These are phyloP conservation scores for Endotricha flammealis DNA, from an alignment of 2,888 invertebrate species.

Conservation along the genomic window DNA sequence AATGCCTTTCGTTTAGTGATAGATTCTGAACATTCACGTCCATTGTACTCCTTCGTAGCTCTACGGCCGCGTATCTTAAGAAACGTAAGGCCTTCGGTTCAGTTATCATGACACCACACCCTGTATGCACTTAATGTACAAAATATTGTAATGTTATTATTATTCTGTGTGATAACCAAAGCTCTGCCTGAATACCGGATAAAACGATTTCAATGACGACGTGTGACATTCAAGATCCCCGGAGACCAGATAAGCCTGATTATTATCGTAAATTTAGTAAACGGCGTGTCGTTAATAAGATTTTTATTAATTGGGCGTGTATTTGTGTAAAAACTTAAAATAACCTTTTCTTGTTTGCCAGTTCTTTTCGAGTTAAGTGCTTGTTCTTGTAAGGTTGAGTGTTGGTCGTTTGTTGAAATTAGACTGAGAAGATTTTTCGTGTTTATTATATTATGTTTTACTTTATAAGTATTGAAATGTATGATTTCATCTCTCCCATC, in stretches of 20 bases:
- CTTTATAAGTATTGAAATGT: too few species aligned
- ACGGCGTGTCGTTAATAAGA: slow-evolving; percentile 21
- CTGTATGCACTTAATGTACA: slow-evolving; percentile 68
- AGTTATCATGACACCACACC: slow-evolving; percentile 60
- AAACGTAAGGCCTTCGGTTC: slow-evolving; percentile 46
- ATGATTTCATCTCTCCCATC: too few species aligned
- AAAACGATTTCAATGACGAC: slow-evolving; percentile 59
- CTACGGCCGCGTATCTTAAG: slow-evolving; percentile 40
- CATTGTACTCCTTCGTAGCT: too few species aligned
- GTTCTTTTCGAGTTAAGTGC: slow-evolving; percentile 4
- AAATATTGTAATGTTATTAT: slow-evolving; percentile 75
- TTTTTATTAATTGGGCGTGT: slow-evolving; percentile 28
- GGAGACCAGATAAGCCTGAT: slow-evolving; percentile 34
- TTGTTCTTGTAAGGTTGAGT: neutral
- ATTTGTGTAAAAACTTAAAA: slow-evolving; percentile 10
- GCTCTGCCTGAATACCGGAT: slow-evolving; percentile 45
- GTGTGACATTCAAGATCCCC: slow-evolving; percentile 48
- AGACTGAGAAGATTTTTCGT: too few species aligned
- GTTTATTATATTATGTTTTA: too few species aligned
- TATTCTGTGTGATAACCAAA: slow-evolving; percentile 63
- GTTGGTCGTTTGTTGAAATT: neutral
- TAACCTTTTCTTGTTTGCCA: slow-evolving; percentile 3
- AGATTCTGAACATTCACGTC: too few species aligned
- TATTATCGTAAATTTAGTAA: slow-evolving; percentile 37
- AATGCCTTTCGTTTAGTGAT: too few species aligned